phyloP scores from a whole-genome alignment of 2,888 invertebrate genomes.

The Parascotia fuliginaria region DNA sequence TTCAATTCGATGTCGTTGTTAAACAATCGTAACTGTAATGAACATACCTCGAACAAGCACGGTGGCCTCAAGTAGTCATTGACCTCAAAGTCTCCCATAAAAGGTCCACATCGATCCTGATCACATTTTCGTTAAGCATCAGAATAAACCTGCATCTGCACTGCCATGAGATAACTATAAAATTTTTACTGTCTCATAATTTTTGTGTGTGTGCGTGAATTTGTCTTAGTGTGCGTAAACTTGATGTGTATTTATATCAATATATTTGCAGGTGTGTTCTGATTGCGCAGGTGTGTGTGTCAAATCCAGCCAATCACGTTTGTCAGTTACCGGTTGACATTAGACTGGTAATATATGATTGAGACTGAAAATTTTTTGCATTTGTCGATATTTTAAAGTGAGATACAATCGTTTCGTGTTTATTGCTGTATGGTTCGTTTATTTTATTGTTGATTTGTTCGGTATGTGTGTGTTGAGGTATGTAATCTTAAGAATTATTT shows the following conservation, averaged over 20 bases:
- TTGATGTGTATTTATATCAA: not conserved
- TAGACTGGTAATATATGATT: slow-evolving; percentile 77
- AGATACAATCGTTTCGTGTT: slow-evolving; percentile 70
- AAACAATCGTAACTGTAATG: not conserved
- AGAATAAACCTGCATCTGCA: slow-evolving; percentile 38
- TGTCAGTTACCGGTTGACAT: slow-evolving; percentile 61
- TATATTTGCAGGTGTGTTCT: not conserved
- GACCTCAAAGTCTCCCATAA: slow-evolving; percentile 29
- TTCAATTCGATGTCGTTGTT: not conserved
- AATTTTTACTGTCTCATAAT: slow-evolving; percentile 72
- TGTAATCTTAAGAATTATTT: not conserved
- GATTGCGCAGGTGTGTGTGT: slow-evolving; percentile 32
- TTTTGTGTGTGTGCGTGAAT: slow-evolving; percentile 43
- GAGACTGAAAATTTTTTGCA: slow-evolving; percentile 65
- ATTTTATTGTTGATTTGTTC: slow-evolving; percentile 46
- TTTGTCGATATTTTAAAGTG: slow-evolving; percentile 70
- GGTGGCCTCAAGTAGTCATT: slow-evolving; percentile 9
- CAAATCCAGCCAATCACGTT: slow-evolving; percentile 63
- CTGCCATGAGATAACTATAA: slow-evolving; percentile 55
- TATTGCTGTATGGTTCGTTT: slow-evolving; percentile 61
- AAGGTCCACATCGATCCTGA: slow-evolving; percentile 38
- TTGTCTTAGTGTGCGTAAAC: slow-evolving; percentile 6
- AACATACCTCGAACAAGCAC: not conserved
- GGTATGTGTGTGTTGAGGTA: slow-evolving; percentile 13
- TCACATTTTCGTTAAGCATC: slow-evolving; percentile 39